Conservation (phyloP, 2,888 invertebrate genomes). For the Meloe dianella region DNA sequence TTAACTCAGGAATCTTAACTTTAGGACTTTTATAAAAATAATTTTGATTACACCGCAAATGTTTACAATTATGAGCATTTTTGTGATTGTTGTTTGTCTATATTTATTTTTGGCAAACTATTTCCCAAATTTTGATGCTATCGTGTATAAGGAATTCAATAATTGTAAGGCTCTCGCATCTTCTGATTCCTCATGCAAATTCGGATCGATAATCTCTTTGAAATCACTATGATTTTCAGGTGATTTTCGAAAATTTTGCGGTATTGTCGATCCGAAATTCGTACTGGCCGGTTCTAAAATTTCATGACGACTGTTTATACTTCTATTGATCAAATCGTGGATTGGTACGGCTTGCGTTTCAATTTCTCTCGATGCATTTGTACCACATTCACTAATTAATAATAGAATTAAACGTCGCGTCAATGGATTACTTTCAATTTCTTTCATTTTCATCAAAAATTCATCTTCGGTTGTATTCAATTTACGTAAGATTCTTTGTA, state of each 20-base stretch:
- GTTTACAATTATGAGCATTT: slow-evolving; percentile 14
- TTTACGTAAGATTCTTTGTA: slow-evolving; percentile 77
- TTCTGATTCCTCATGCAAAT: slow-evolving; percentile 60
- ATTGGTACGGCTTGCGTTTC: slow-evolving; percentile 37
- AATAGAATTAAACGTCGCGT: slow-evolving; percentile 76
- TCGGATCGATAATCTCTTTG: slow-evolving; percentile 43
- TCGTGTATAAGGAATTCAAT: slow-evolving; percentile 81
- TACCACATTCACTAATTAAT: slow-evolving; percentile 77
- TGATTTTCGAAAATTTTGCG: not conserved
- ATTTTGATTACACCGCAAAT: slow-evolving; percentile 13
- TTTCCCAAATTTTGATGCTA: slow-evolving; percentile 83
- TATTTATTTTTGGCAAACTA: slow-evolving; percentile 47
- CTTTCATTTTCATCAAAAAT: slow-evolving; percentile 81
- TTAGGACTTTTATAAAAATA: slow-evolving; percentile 4
- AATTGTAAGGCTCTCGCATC: slow-evolving; percentile 82
- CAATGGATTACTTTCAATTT: slow-evolving; percentile 77
- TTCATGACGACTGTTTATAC: slow-evolving; percentile 38
- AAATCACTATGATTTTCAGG: slow-evolving; percentile 26
- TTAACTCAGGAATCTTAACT: not conserved
- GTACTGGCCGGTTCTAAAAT: slow-evolving; percentile 30
- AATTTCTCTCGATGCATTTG: slow-evolving; percentile 58
- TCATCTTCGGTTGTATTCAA: slow-evolving; percentile 78
- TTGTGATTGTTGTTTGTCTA: not conserved
- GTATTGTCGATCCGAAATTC: slow-evolving; percentile 10
- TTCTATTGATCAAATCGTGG: slow-evolving; percentile 28